Percentiles rank a stretch among this genome's conserved stretches.
These are phyloP conservation scores for Diloba caeruleocephala DNA, from an alignment of 2,888 invertebrate species.

Conservation along the genomic window DNA sequence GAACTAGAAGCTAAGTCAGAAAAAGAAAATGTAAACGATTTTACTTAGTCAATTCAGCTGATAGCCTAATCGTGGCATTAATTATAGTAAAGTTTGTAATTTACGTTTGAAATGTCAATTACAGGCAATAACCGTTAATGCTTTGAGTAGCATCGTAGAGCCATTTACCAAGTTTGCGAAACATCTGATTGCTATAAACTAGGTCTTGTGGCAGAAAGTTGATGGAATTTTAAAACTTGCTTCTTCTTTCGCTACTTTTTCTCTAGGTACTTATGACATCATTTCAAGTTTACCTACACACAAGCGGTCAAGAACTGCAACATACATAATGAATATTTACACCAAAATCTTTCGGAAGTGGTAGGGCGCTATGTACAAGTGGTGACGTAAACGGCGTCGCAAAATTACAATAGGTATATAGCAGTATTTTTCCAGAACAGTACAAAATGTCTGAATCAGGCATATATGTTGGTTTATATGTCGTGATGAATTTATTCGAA, in stretches of 20 bases:
- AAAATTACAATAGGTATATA: too few relatives aligned
- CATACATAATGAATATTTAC: too few relatives aligned
- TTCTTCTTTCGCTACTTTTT: too few relatives aligned
- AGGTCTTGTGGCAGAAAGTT: constrained; percentile 12
- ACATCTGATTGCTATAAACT: constrained; percentile 24
- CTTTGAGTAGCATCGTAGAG: constrained; percentile 19
- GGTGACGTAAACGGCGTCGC: too few relatives aligned
- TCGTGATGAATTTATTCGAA: background rate
- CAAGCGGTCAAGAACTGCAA: too few relatives aligned
- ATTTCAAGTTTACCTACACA: too few relatives aligned
- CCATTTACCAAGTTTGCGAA: constrained; percentile 31
- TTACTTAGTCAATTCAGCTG: constrained; percentile 14
- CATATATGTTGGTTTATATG: background rate
- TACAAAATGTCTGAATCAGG: too few relatives aligned
- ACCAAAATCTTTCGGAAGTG: too few relatives aligned
- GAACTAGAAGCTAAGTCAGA: background rate
- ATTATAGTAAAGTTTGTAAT: constrained; percentile 47
- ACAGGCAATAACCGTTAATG: constrained; percentile 24
- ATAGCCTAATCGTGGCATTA: constrained; percentile 53
- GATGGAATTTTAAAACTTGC: background rate
- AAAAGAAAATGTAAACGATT: background rate
- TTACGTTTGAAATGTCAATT: constrained; percentile 53
- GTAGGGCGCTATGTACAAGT: too few relatives aligned
- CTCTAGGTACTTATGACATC: background rate
- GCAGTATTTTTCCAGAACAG: too few relatives aligned